Evolutionary conservation across 2,113 vertebrate genomes (phyloP), one percentile per base, ranked within the genome.

Genomic region (Dasypus novemcinctus): DNA sequence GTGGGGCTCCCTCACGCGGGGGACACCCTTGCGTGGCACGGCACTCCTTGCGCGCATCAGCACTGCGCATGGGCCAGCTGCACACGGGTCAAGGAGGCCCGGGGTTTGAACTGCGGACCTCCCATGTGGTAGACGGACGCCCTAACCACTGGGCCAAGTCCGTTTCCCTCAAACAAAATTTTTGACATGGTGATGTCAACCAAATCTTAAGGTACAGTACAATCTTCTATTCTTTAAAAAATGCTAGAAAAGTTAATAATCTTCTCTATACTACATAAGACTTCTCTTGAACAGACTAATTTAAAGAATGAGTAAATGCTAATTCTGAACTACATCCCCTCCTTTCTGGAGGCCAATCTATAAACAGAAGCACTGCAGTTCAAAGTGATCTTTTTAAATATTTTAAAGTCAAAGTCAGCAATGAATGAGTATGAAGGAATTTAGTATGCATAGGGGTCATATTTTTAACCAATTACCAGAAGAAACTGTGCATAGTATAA

Each of bases 331-430:
- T 72, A 88, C 0, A 43, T 7, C 25, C 4, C 27, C 84, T 76
- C 68, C 49, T 81, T 93, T 87, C 49, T 86, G 43, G 74, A 86
- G 68, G 92, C 13, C 31, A 87, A 20, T 79, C 9, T 59, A 57
- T 66, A 79, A 23, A 36, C 61, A 86, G 17, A 82, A 64, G n/a
- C 52, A 82, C 57, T 75, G 59, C 29, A 76, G 57, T 31, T 92
- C 41, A 90, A 86, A 95, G 75, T 3, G 52, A 71, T 71, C 71
- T 17, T 90, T 90, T 75, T 80, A 92, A 88, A 66, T 69, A 92
- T 63, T 89, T 79, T n/a, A 74, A 61, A 86, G 46, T 57, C 94
- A 72, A 63, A 54, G 25, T 76, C 13, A 61, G 6, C 33, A 82
- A 63, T 80, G 20, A 92, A 85, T 80, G 41, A 86, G 17, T 69